A percentile compares a stretch with the other conserved stretches of the same genome.
These are phyloP conservation scores for Rhabditophanes sp. DNA, from an alignment of 2,888 invertebrate genomes.

Conservation along the genomic window DNA sequence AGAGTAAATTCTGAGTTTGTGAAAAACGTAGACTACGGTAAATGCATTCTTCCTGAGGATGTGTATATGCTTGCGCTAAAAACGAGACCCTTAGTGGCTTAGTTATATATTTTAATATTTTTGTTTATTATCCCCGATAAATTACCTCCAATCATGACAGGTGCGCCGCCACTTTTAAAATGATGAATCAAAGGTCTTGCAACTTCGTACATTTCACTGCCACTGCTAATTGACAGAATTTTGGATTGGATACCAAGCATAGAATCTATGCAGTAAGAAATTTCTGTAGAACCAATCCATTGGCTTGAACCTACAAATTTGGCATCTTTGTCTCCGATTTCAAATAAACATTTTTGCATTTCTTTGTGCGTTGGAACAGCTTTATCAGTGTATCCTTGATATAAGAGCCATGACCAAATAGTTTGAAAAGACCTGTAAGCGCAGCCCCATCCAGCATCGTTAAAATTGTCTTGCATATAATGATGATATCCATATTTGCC, in stretches of 20 bases:
- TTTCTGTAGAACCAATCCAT: conserved; percentile 97
- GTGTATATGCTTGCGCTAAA: too few species aligned
- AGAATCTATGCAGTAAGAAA: conserved; percentile 63
- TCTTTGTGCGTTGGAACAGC: conserved; percentile 65
- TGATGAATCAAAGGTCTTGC: conserved; percentile 71
- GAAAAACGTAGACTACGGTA: too few species aligned
- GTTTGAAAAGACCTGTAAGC: conserved; percentile 94
- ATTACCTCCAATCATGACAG: conserved; percentile 91
- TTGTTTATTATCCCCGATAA: conserved; percentile 1
- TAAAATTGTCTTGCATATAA: conserved; percentile 80
- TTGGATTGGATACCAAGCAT: conserved; percentile 48
- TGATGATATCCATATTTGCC: conserved; percentile 86
- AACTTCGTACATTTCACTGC: conserved; percentile 59
- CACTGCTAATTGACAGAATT: conserved; percentile 69
- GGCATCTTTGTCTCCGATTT: conserved; percentile 75
- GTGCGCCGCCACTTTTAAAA: conserved; percentile 79
- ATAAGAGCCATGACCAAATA: conserved; percentile 79
- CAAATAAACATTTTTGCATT: conserved; percentile 76
- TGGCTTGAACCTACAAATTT: conserved; percentile 73
- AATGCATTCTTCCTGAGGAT: too few species aligned
- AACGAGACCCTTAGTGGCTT: too few species aligned
- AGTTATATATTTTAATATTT: conserved; percentile 7
- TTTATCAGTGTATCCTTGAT: conserved; percentile 65
- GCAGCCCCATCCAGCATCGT: conserved; percentile 96
- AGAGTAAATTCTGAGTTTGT: too few species aligned